Evolutionary conservation across 2,113 vertebrate genomes (phyloP), one percentile per base, ranked within the genome.

Genomic region (Steatornis caripensis): DNA sequence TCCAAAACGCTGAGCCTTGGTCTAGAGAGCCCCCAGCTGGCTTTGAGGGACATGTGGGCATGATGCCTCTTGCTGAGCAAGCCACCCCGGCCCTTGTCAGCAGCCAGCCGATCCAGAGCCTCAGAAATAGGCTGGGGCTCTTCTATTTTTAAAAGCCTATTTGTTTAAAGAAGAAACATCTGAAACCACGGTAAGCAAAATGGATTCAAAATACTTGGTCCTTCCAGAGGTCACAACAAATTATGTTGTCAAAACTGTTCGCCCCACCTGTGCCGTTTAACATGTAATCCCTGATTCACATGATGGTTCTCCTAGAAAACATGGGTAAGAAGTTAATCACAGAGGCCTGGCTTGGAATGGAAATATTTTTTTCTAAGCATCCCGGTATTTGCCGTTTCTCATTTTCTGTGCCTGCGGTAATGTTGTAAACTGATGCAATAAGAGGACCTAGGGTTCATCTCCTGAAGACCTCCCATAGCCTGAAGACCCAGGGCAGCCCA

Each of bases 241-340:
- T 66, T 0, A 27, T 19, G 5, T 43, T 82, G 46, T 43, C 65
- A 57, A 32, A 82, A 15, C 27, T 24, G 3, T 39, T 81, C 1
- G 1, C 34, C 13, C 11, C 14, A 41, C 5, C 39, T 71, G 55
- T 45, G 24, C 74, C 82, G 60, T 82, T 84, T 54, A 74, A 78
- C 0, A 0, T 15, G 34, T 14, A 23, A 77, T 26, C 17, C 14
- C 19, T 57, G 77, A 2, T 81, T 53, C 74, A 24, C 0, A 0
- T n/a, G 10, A 22, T 41, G 32, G 6, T 71, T 74, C 55, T 79
- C 20, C 10, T 5, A 37, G 27, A 41, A 62, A 82, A 66, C 3
- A 10, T 7, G 34, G 21, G 11, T 41, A 46, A 78, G 24, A 75
- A 57, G 60, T 62, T 61, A 68, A 71, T 37, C 41, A 62, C 32